A percentile compares a stretch with the other conserved stretches of the same genome.
Conservation (phyloP, 2,113 vertebrate genomes). For the Pangasianodon hypophthalmus region DNA sequence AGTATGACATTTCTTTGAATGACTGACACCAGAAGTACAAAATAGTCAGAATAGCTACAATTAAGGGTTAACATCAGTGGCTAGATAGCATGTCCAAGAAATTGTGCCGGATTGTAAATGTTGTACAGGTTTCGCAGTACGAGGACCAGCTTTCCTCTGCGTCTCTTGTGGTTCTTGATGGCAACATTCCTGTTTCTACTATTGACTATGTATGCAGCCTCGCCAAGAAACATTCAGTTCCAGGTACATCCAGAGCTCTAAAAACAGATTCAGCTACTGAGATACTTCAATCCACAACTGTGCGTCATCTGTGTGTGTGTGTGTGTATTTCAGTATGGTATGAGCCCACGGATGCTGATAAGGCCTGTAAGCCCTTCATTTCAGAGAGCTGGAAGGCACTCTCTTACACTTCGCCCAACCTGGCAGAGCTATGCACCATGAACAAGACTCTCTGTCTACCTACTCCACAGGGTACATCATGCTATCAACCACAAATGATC, state of each 20-base stretch:
- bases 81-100: not conserved
- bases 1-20: not conserved
- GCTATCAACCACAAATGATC: slow-evolving; percentile 2
- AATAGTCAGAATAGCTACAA: not conserved
- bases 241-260: slow-evolving; percentile 68
- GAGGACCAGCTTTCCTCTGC: slow-evolving; percentile 77
- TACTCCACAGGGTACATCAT: slow-evolving; percentile 77
- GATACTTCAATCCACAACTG: not conserved
- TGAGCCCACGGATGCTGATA: slow-evolving; percentile 85
- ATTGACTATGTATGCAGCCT: slow-evolving; percentile 83
- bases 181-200: slow-evolving; percentile 84
- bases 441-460: slow-evolving; percentile 76
- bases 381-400: slow-evolving; percentile 86
- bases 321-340: slow-evolving; percentile 82
- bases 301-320: slow-evolving; percentile 19
- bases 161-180: slow-evolving; percentile 82
- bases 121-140: slow-evolving; percentile 81
- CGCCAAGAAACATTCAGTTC: slow-evolving; percentile 74
- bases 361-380: slow-evolving; percentile 85
- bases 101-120: not conserved
- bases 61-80: not conserved
- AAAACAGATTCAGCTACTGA: not conserved
- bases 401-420: slow-evolving; percentile 83
- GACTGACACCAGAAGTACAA: not conserved
- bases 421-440: slow-evolving; percentile 82